These are phyloP conservation scores for Betta splendens DNA, from an alignment of 2,797 vertebrate species.

Conservation along the genomic window DNA sequence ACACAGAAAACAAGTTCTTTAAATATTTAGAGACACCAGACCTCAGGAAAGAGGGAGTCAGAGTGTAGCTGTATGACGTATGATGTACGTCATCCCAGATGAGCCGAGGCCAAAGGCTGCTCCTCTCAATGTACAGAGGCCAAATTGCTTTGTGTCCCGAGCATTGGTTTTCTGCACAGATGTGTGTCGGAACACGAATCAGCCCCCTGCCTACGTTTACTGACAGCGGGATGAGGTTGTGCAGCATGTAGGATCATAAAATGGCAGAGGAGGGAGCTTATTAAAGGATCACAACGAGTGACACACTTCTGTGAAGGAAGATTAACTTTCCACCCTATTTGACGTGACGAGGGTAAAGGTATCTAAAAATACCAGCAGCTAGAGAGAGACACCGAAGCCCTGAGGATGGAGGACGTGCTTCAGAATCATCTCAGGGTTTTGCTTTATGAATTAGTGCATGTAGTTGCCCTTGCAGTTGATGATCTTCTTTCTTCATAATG, in stretches of 20 bases:
- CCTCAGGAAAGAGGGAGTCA: constrained; percentile 10
- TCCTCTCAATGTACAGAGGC: constrained; percentile 8
- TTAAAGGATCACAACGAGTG: constrained; percentile 33
- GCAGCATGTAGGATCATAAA: constrained; percentile 14
- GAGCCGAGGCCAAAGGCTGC: neutral
- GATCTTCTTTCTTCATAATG: neutral
- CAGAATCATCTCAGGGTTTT: neutral
- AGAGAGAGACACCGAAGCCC: constrained; percentile 11
- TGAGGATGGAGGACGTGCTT: neutral
- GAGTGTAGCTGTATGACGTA: constrained; percentile 1
- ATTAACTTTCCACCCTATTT: constrained; percentile 41
- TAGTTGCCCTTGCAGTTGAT: neutral
- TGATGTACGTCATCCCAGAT: neutral
- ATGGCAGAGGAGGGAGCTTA: constrained; percentile 10
- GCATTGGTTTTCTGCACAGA: constrained; percentile 9
- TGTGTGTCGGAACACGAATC: constrained; percentile 29
- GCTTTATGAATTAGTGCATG: neutral
- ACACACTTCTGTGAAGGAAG: constrained; percentile 47
- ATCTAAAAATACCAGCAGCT: constrained; percentile 52
- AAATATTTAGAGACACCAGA: neutral
- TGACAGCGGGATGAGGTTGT: constrained; percentile 25
- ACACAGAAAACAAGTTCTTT: constrained; percentile 1
- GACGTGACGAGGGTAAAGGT: constrained; percentile 26
- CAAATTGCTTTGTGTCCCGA: neutral
- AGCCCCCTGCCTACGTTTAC: neutral